These are phyloP conservation scores for Bergia sp. DNA, from an alignment of 92 coral and sea anemone genomes.

Conservation along the genomic window DNA sequence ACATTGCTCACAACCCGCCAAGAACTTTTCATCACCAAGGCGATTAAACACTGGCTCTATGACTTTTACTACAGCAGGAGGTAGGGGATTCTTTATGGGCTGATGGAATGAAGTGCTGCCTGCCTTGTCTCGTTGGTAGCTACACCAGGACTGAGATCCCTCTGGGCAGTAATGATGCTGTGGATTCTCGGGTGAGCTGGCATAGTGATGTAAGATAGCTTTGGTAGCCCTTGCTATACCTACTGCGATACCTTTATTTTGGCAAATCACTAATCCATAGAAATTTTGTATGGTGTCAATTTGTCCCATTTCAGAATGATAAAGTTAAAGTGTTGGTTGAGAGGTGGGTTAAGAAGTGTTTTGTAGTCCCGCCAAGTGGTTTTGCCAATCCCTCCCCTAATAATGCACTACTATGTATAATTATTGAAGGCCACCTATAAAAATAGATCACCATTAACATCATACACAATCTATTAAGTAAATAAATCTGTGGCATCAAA, in stretches of 20 bases:
- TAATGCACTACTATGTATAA: too few species aligned
- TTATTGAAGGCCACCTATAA: too few species aligned
- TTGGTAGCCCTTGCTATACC: slow-evolving; percentile 59
- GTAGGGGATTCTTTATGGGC: slow-evolving; percentile 62
- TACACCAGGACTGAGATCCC: slow-evolving; percentile 57
- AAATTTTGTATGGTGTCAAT: slow-evolving; percentile 50
- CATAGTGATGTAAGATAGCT: slow-evolving; percentile 54
- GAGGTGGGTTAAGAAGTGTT: too few species aligned
- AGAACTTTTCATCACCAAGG: slow-evolving; percentile 52
- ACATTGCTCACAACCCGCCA: slow-evolving; percentile 60
- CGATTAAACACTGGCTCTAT: slow-evolving; percentile 45
- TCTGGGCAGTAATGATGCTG: slow-evolving; percentile 60
- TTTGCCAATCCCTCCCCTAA: too few species aligned
- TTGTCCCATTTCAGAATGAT: too few species aligned
- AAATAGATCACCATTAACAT: too few species aligned
- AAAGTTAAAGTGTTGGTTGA: too few species aligned
- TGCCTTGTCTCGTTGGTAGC: slow-evolving; percentile 59
- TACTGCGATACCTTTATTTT: slow-evolving; percentile 51
- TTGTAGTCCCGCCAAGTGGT: too few species aligned
- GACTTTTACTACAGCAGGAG: slow-evolving; percentile 59
- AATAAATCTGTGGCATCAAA: not conserved
- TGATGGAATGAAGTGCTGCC: slow-evolving; percentile 30
- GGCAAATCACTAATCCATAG: slow-evolving; percentile 55
- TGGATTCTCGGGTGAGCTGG: slow-evolving; percentile 56
- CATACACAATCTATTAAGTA: not conserved